Percentiles rank a stretch among this genome's conserved stretches.
phyloP scores from a whole-genome alignment of 2,888 invertebrate genomes.

The Zele albiditarsus region DNA sequence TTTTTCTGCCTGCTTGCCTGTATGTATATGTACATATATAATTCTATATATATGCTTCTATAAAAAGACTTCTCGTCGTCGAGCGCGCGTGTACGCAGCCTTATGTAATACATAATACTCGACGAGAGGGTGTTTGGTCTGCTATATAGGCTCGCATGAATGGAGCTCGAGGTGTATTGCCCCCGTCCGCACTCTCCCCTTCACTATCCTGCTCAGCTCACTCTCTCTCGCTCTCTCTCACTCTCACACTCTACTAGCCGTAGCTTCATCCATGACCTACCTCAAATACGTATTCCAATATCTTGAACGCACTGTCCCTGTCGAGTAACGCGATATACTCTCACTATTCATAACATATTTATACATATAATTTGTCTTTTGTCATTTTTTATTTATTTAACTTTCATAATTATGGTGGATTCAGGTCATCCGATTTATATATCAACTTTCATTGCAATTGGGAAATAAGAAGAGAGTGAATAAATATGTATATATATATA shows the following conservation, averaged over 20 bases:
- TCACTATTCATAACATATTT: background rate
- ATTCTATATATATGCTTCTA: conserved; percentile 33
- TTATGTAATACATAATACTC: conserved; percentile 40
- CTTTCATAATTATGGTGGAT: conserved; percentile 2
- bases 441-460: conserved; percentile 5
- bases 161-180: conserved; percentile 51
- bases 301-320: conserved; percentile 20
- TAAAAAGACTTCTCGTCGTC: conserved; percentile 48
- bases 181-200: conserved; percentile 45
- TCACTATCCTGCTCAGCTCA: conserved; percentile 1
- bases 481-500: background rate
- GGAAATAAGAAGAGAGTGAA: background rate
- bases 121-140: conserved; percentile 9
- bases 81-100: conserved; percentile 26
- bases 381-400: background rate
- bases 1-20: background rate
- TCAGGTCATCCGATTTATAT: background rate
- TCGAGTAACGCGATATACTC: conserved; percentile 7
- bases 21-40: conserved; percentile 12
- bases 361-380: background rate
- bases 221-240: conserved; percentile 35
- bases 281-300: conserved; percentile 52
- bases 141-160: conserved; percentile 39
- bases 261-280: conserved; percentile 58
- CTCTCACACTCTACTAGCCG: conserved; percentile 46